Evolutionary conservation across 2,797 vertebrate genomes (phyloP).

Genomic region (Megalops cyprinoides): DNA sequence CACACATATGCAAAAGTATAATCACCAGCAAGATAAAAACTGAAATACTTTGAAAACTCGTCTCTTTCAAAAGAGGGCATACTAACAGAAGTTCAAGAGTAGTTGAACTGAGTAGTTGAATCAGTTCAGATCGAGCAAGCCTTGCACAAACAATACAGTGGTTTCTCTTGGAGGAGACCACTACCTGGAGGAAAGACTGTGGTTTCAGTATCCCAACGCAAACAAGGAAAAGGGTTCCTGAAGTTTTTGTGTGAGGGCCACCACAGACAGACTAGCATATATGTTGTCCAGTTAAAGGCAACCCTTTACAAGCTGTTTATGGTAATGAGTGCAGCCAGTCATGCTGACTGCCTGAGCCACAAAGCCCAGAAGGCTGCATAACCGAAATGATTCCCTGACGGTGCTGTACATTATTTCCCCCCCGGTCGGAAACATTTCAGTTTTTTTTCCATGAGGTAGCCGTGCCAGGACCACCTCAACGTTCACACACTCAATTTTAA

Average conservation of each 20-base stretch:
- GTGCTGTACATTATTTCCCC: slow-evolving; percentile 14
- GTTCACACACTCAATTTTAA: neutral
- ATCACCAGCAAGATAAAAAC: neutral
- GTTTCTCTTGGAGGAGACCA: no score
- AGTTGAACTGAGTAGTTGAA: neutral
- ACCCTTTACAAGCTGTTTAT: neutral
- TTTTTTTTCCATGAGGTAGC: no score
- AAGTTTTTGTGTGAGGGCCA: neutral
- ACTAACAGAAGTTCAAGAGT: neutral
- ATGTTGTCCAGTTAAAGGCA: no score
- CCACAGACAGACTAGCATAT: no score
- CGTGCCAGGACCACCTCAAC: neutral
- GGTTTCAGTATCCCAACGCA: no score
- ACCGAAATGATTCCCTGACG: neutral
- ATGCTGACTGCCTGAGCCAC: slow-evolving; percentile 7
- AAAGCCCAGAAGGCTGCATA: slow-evolving; percentile 10
- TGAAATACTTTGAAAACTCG: neutral
- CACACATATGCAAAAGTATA: neutral
- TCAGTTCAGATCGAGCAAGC: neutral
- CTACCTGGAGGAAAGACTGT: no score
- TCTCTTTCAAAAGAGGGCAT: neutral
- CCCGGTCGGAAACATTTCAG: slow-evolving; percentile 14
- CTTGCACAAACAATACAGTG: no score
- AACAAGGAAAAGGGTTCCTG: neutral
- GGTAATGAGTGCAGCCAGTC: neutral